These are phyloP conservation scores for Drosophila helvetica DNA, from an alignment of 2,888 invertebrate genomes.

Conservation along the genomic window DNA sequence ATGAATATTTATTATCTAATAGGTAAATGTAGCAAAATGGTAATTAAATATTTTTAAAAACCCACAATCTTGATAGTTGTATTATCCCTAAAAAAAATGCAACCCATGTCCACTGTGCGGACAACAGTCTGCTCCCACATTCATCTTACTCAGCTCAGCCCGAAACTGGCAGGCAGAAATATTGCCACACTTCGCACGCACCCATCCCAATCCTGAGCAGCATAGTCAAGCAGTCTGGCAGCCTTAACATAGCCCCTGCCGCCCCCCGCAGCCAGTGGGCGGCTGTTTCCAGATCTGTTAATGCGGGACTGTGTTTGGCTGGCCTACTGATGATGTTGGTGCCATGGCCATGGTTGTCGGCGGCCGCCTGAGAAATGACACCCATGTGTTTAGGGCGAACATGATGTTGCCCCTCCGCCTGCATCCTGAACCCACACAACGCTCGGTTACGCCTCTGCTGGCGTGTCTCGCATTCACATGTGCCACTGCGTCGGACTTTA, in stretches of 20 bases:
- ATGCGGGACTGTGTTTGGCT: constrained; percentile 36
- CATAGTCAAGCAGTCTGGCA: constrained; percentile 75
- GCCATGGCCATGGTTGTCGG: constrained; percentile 50
- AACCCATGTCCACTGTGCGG: constrained; percentile 43
- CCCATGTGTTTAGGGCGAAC: constrained; percentile 66
- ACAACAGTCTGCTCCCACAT: constrained; percentile 22
- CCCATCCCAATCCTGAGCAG: constrained; percentile 27
- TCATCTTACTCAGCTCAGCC: constrained; percentile 39
- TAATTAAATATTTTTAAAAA: no score
- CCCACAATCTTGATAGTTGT: no score
- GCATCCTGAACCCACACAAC: background rate
- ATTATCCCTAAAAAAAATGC: no score
- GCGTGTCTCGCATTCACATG: constrained; percentile 29
- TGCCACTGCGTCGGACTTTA: constrained; percentile 54
- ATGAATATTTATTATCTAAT: no score
- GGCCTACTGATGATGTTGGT: constrained; percentile 5
- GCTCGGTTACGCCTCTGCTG: constrained; percentile 14
- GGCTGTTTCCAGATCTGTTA: constrained; percentile 39
- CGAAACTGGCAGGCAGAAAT: constrained; percentile 43
- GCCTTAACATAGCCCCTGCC: constrained; percentile 40
- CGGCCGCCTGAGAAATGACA: constrained; percentile 57
- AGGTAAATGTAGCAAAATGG: no score
- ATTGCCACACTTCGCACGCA: constrained; percentile 39
- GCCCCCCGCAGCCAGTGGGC: constrained; percentile 1
- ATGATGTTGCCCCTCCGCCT: constrained; percentile 19